These are phyloP conservation scores for Hermaeophaga mercurialis DNA, from an alignment of 2,888 invertebrate genomes.

Conservation along the genomic window DNA sequence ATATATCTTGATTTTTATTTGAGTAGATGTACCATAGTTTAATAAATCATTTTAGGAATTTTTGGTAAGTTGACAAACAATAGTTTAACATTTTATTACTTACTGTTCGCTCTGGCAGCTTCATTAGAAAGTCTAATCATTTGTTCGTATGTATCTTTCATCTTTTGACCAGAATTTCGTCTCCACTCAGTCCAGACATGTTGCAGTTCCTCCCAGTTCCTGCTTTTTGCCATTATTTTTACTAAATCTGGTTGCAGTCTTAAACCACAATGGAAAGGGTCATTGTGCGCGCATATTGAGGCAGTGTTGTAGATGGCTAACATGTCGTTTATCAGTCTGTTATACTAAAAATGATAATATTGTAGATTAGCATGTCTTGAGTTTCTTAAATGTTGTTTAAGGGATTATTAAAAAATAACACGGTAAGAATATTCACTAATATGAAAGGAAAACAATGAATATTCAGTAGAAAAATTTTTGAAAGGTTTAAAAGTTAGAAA, in stretches of 20 bases:
- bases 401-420: no score
- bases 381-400: no score
- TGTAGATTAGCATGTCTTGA: no score
- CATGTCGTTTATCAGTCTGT: constrained; percentile 87
- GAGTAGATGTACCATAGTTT: no score
- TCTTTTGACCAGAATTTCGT: constrained; percentile 78
- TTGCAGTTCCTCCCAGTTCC: constrained; percentile 88
- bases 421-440: no score
- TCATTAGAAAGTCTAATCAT: constrained; percentile 79
- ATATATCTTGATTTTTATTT: no score
- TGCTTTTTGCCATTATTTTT: constrained; percentile 76
- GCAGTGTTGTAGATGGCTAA: constrained; percentile 84
- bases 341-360: constrained; percentile 68
- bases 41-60: no score
- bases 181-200: constrained; percentile 92
- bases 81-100: no score
- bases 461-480: no score
- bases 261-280: constrained; percentile 81
- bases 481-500: no score
- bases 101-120: constrained; percentile 80
- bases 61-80: no score
- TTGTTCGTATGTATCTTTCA: constrained; percentile 81
- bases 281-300: constrained; percentile 82
- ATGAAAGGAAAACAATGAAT: no score
- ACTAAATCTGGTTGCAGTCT: constrained; percentile 79